Percentiles rank a stretch among this genome's conserved stretches.
Conservation (phyloP, 2,888 invertebrate genomes). For the Anagyrus pseudococci region DNA sequence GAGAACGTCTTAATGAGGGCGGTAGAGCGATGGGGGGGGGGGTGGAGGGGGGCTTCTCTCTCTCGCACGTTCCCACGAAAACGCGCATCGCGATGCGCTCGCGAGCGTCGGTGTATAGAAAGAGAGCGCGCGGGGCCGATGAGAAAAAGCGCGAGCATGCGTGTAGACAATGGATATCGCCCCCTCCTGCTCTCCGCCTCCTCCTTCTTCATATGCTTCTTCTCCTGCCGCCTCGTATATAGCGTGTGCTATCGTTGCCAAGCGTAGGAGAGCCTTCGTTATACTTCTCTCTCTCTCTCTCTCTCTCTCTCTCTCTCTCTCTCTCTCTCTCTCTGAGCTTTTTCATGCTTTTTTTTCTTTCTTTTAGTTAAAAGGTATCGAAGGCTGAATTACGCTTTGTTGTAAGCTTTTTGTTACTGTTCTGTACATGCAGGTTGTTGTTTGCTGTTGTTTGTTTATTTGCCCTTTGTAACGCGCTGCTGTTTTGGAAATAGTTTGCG, state of each 20-base stretch:
- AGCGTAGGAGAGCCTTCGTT: neutral
- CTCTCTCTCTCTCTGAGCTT: neutral
- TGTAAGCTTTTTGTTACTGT: too few species aligned
- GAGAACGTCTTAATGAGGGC: slow-evolving; percentile 22
- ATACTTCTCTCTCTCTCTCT: neutral
- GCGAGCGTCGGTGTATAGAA: neutral
- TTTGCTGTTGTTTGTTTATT: too few species aligned
- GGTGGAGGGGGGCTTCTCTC: too few species aligned
- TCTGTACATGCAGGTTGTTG: too few species aligned
- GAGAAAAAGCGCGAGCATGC: slow-evolving; percentile 32
- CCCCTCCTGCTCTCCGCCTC: neutral
- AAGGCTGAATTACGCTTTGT: too few species aligned
- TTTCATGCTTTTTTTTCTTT: neutral
- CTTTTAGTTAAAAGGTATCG: too few species aligned
- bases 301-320: neutral
- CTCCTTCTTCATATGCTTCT: neutral
- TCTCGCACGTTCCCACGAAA: slow-evolving; percentile 33
- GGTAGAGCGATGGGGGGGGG: too few species aligned
- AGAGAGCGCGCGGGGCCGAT: slow-evolving; percentile 8
- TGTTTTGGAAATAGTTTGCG: too few species aligned
- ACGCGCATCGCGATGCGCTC: slow-evolving; percentile 8
- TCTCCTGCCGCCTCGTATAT: neutral
- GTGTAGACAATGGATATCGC: slow-evolving; percentile 25
- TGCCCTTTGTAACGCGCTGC: too few species aligned
- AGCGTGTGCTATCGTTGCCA: neutral